A percentile compares a stretch with the other conserved stretches of the same genome.
phyloP scores from a whole-genome alignment of 2,113 vertebrate species.

The Carassius auratus region DNA sequence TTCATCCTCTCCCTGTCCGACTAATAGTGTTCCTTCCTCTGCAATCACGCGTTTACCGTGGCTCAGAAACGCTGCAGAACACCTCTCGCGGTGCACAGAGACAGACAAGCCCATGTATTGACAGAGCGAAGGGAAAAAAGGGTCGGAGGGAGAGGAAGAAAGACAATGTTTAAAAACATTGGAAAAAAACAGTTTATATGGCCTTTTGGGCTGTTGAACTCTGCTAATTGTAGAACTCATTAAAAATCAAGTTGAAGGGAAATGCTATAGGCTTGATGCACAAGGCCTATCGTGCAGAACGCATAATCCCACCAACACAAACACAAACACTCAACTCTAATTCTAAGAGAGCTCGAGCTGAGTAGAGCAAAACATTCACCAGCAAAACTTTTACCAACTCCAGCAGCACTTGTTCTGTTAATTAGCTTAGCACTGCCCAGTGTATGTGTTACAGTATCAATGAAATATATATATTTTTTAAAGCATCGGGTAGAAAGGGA shows the following conservation, averaged over 20 bases:
- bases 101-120: background rate
- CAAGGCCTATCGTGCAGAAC: constrained; percentile 65
- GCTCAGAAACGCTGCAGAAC: constrained; percentile 22
- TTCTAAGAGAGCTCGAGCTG: constrained; percentile 44
- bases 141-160: background rate
- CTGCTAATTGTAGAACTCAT: constrained; percentile 82
- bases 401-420: constrained; percentile 53
- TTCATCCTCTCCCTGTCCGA: constrained; percentile 42
- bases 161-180: background rate
- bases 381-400: constrained; percentile 55
- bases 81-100: background rate
- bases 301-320: constrained; percentile 60
- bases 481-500: background rate
- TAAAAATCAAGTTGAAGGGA: constrained; percentile 77
- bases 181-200: constrained; percentile 64
- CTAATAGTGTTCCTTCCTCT: constrained; percentile 41
- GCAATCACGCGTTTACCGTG: constrained; percentile 30
- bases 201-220: constrained; percentile 76
- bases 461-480: background rate
- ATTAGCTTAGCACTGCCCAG: constrained; percentile 56
- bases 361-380: constrained; percentile 50
- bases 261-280: constrained; percentile 62
- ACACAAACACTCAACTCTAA: constrained; percentile 26
- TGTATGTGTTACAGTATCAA: constrained; percentile 34
- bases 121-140: background rate